phyloP scores from a whole-genome alignment of 2,797 vertebrate genomes.

The Macropus fuliginosus region DNA sequence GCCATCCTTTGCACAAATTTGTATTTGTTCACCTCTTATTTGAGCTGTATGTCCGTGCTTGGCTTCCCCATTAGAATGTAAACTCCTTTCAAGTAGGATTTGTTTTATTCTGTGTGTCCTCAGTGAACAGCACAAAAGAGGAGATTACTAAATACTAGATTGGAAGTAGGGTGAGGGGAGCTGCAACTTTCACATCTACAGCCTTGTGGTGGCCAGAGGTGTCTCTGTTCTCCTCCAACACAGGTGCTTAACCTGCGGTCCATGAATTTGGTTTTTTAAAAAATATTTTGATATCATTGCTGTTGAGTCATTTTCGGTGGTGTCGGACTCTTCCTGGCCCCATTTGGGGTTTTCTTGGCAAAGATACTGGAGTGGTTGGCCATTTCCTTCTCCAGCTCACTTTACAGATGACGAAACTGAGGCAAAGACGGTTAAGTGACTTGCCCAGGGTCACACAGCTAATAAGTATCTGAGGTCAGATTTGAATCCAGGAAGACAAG shows the following conservation, averaged over 20 bases:
- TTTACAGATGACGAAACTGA: not conserved
- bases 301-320: not conserved
- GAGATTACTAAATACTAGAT: not conserved
- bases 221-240: not conserved
- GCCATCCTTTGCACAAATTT: too few relatives aligned
- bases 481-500: not conserved
- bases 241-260: not conserved
- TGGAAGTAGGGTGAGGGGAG: not conserved
- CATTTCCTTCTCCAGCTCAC: not conserved
- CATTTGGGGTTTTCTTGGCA: too few relatives aligned
- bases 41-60: not conserved
- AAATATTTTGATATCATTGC: too few relatives aligned
- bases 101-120: not conserved
- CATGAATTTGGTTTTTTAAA: not conserved
- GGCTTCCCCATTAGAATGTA: not conserved
- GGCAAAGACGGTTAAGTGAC: too few relatives aligned
- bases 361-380: too few relatives aligned
- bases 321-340: too few relatives aligned
- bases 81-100: not conserved
- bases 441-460: too few relatives aligned
- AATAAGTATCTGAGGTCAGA: too few relatives aligned
- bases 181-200: not conserved
- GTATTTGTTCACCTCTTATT: too few relatives aligned
- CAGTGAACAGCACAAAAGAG: not conserved
- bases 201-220: not conserved